Evolutionary conservation across 2,888 invertebrate species (phyloP).

Genomic region (Pterostichus madidus): DNA sequence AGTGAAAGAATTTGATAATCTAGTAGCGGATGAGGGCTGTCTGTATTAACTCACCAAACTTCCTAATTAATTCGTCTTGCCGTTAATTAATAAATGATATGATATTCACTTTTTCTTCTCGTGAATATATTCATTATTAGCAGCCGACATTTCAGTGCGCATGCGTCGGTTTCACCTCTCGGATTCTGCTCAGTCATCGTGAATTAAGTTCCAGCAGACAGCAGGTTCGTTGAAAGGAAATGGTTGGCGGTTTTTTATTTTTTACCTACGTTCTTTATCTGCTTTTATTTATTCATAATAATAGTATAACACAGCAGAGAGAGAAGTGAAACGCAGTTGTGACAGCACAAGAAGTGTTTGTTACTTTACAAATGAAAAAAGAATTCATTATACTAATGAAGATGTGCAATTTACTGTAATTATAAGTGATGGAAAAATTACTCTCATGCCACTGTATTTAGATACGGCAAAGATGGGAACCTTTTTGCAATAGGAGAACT

Average conservation of each 20-base stretch:
- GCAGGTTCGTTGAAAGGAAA: conserved; percentile 56
- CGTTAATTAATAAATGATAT: conserved; percentile 64
- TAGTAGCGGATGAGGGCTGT: no score
- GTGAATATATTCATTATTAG: conserved; percentile 59
- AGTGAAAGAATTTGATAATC: no score
- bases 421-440: conserved; percentile 53
- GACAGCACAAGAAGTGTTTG: conserved; percentile 57
- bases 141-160: conserved; percentile 35
- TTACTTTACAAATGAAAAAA: conserved; percentile 57
- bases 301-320: conserved; percentile 56
- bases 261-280: conserved; percentile 43
- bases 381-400: conserved; percentile 60
- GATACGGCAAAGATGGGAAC: conserved; percentile 40
- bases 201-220: conserved; percentile 60
- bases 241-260: conserved; percentile 48
- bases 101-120: conserved; percentile 62
- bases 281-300: conserved; percentile 63
- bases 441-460: conserved; percentile 26
- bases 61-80: conserved; percentile 56
- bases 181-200: conserved; percentile 56
- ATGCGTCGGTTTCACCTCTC: background rate
- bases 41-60: background rate
- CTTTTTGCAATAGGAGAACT: conserved; percentile 27
- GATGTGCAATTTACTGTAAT: conserved; percentile 59
- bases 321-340: conserved; percentile 52